phyloP scores from a whole-genome alignment of 2,113 vertebrate genomes.

The Toxotes chatareus region DNA sequence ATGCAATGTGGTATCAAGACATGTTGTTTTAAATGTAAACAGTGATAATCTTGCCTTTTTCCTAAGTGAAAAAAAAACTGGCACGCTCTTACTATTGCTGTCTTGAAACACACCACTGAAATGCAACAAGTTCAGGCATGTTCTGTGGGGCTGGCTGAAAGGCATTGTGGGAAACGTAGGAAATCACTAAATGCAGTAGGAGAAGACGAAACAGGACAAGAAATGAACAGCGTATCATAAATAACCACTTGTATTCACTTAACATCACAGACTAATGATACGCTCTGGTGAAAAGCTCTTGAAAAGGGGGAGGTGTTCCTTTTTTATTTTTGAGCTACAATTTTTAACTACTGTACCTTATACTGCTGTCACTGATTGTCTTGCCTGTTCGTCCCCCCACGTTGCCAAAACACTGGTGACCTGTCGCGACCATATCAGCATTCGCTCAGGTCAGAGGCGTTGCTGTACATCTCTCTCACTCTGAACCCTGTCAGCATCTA shows the following conservation, averaged over 20 bases:
- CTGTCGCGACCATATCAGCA: constrained; percentile 6
- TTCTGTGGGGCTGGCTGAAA: constrained; percentile 2
- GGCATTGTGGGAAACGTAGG: constrained; percentile 40
- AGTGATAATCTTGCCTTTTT: neutral
- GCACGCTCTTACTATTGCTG: neutral
- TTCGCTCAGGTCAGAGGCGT: constrained; percentile 56
- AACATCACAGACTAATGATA: neutral
- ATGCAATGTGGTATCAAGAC: neutral
- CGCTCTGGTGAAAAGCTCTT: neutral
- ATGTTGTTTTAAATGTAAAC: neutral
- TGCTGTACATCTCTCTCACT: constrained; percentile 46
- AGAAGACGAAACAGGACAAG: neutral
- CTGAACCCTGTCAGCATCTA: constrained; percentile 68
- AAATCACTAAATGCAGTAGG: neutral
- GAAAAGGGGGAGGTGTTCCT: neutral
- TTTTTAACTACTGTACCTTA: neutral
- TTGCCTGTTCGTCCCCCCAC: neutral
- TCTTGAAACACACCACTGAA: neutral
- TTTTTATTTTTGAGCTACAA: neutral
- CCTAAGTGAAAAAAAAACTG: neutral
- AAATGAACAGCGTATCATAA: neutral
- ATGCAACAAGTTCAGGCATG: constrained; percentile 32
- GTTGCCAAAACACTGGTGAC: constrained; percentile 50
- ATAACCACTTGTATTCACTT: neutral
- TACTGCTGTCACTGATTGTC: constrained; percentile 5